phyloP scores from a whole-genome alignment of 1,140 invertebrate species.

The Drosophila repleta region DNA sequence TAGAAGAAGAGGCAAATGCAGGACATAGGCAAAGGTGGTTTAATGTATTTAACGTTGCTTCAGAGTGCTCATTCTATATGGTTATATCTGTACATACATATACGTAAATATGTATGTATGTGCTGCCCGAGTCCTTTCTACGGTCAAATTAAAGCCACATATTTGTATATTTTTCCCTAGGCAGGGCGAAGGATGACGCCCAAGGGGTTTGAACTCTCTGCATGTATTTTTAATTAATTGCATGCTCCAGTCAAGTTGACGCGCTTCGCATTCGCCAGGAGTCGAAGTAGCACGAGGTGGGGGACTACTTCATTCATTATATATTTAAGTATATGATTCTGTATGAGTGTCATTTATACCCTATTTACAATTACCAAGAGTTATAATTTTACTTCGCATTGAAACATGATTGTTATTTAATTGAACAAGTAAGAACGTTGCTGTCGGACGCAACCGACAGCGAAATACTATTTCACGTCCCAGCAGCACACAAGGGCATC shows the following conservation, averaged over 20 bases:
- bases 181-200: no score
- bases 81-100: neutral
- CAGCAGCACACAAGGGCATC: no score
- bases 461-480: no score
- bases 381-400: constrained; percentile 13
- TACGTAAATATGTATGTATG: neutral
- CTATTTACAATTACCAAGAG: constrained; percentile 13
- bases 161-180: constrained; percentile 37
- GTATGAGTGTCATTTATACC: constrained; percentile 11
- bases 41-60: constrained; percentile 69
- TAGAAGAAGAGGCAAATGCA: neutral
- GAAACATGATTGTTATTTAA: constrained; percentile 27
- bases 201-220: constrained; percentile 54
- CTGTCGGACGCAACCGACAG: no score
- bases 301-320: constrained; percentile 9
- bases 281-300: neutral
- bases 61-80: constrained; percentile 18
- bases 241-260: constrained; percentile 49
- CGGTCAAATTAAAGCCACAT: constrained; percentile 68
- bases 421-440: neutral
- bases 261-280: constrained; percentile 27
- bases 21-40: neutral
- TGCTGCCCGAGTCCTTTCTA: constrained; percentile 45
- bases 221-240: constrained; percentile 82
- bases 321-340: neutral